Evolutionary conservation across 2,888 invertebrate genomes (phyloP), one percentile per base, ranked within the genome.

Genomic region (Archips crataeganus): DNA sequence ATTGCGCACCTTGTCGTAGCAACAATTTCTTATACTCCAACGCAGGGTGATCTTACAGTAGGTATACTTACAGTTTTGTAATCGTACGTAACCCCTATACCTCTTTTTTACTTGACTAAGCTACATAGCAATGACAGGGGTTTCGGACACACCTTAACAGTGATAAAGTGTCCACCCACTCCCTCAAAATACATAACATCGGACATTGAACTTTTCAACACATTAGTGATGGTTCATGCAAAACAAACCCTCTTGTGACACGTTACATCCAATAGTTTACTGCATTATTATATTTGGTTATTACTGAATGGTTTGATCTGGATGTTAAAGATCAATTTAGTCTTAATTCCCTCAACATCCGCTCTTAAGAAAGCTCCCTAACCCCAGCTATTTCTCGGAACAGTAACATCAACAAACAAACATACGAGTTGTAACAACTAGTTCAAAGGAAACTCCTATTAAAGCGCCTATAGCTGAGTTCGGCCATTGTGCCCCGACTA

Each of bases 391-490:
- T 65, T 87, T 85, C 87, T 81, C 77, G 78, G 84, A 87, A 87
- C 77, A 77, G 82, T 82, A 82, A 81, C 82, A 84, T 82, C 86
- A 87, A 87, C 88, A 88, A 84, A 79, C 79, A 80, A 84, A 79
- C 79, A 80, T 78, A 74, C 84, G 83, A 87, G 84, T 84, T 84
- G 83, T 81, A 84, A 81, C 83, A 86, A 83, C 85, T 84, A 86
- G 90, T 90, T 91, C 91, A 92, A 92, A 92, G 91, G 91, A 92
- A 93, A 88, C 85, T 82, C 84, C 87, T 90, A 90, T 90, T 90
- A 89, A 87, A 86, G 86, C 86, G 84, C 64, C 84, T 80, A 87
- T 88, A 49, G 70, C 65, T 54, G 64, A 45, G 45, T 54, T 49
- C 42, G 47, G 63, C 64, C 60, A 70, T 70, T 63, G 70, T 70